Conservation (phyloP, 2,888 invertebrate genomes). For the Fragum fragum region DNA sequence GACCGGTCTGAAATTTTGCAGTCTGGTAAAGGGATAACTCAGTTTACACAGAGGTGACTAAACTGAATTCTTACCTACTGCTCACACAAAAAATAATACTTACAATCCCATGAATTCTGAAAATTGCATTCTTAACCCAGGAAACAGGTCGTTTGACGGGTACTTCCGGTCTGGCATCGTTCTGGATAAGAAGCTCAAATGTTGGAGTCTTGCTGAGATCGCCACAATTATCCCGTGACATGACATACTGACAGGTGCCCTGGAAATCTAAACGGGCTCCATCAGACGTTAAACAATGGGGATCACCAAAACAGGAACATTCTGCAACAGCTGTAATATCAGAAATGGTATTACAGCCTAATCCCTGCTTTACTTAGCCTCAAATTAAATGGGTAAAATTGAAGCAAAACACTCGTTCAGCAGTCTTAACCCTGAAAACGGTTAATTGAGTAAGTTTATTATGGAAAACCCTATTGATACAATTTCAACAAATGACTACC, state of each 20-base stretch:
- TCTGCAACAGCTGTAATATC: constrained; percentile 72
- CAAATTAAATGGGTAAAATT: no score
- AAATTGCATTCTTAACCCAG: constrained; percentile 78
- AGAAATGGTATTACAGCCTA: no score
- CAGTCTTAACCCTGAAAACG: no score
- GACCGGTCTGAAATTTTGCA: no score
- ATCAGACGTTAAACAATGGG: constrained; percentile 82
- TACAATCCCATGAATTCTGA: constrained; percentile 66
- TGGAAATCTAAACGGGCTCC: constrained; percentile 76
- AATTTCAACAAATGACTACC: no score
- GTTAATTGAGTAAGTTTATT: no score
- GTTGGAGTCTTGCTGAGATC: constrained; percentile 48
- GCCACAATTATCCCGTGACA: constrained; percentile 79
- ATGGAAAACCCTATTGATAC: no score
- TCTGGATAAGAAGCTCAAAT: constrained; percentile 70
- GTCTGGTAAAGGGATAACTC: no score
- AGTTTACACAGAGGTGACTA: no score
- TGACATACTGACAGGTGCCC: constrained; percentile 79
- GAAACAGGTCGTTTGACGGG: constrained; percentile 49
- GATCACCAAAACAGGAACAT: constrained; percentile 84
- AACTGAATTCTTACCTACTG: no score
- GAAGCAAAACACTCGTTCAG: no score
- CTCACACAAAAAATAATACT: constrained; percentile 49
- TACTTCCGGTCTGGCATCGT: constrained; percentile 63
- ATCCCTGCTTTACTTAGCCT: no score